Base-by-base conservation (phyloP, 1,140 invertebrate genomes). In the Drosophila sulfurigaster region DNA sequence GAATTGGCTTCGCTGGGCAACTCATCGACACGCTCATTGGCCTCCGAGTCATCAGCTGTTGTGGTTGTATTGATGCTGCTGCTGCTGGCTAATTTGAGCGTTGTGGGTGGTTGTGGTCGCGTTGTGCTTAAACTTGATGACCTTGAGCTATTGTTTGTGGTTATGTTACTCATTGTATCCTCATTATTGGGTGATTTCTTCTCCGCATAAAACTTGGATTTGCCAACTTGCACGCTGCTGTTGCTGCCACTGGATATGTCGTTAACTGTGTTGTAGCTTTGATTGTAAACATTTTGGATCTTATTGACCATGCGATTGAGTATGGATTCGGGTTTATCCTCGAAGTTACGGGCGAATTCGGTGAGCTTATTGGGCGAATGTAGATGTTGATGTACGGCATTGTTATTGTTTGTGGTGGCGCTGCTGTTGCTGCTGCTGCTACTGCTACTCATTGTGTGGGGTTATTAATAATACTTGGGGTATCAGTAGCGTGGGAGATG, bases 321-420 rank as follows among this genome's bases (percentile, higher is more conserved):
- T 8, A 93, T 58, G 20, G 92, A 85, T 49, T 92, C 92, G 0
- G 91, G 86, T 32, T 91, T 88, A 45, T 91, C 89, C 56, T 92
- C 92, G 58, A 92, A 93, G 43, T 91, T 81, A 1, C 92, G 95
- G 65, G 96, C 95, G 87, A 97, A 97, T 91, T 96, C 95, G 43
- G 96, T 97, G 32, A 97, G 92, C 82, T 95, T 95, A 1, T 95
- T 95, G 3, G 95, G 94, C 1, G 95, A 95, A 66, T 96, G 94
- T 74, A 96, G 93, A 86, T 96, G 96, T 80, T 94, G 94, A 88
- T 94, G 94, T 94, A 95, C 94, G 67, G 93, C 67, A 45, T 78
- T 60, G 15, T 69, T 82, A 43, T 69, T 75, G 13, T 35, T 72
- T 46, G 28, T 75, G 20, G 59, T 73, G 43, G 81, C 95, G 95